These are phyloP conservation scores for Dasysyrphus tricinctus DNA, from an alignment of 2,888 invertebrate genomes.

Conservation along the genomic window DNA sequence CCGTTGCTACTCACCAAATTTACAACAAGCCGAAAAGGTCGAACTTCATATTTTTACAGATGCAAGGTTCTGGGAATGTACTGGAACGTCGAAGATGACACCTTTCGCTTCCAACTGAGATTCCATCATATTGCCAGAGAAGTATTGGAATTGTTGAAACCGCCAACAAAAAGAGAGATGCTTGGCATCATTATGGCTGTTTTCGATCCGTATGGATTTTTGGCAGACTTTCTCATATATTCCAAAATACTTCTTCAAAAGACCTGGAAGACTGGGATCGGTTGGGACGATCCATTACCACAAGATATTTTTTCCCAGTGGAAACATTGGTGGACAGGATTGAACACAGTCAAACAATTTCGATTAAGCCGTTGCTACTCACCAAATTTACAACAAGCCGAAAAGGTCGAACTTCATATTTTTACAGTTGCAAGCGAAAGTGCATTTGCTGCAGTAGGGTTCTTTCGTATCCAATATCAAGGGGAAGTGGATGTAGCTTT, in stretches of 20 bases:
- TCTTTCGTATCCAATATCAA: background rate
- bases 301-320: slow-evolving; percentile 19
- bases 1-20: slow-evolving; percentile 1
- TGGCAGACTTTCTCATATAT: slow-evolving; percentile 53
- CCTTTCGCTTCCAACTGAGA: slow-evolving; percentile 33
- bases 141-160: slow-evolving; percentile 28
- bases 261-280: slow-evolving; percentile 30
- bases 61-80: slow-evolving; percentile 74
- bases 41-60: slow-evolving; percentile 47
- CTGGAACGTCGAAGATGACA: slow-evolving; percentile 71
- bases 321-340: slow-evolving; percentile 33
- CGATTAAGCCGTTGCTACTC: background rate
- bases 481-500: background rate
- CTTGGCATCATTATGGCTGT: slow-evolving; percentile 71
- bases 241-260: slow-evolving; percentile 47
- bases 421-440: background rate
- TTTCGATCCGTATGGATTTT: slow-evolving; percentile 77
- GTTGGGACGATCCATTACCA: slow-evolving; percentile 60
- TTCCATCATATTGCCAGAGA: slow-evolving; percentile 51
- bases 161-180: slow-evolving; percentile 74
- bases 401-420: slow-evolving; percentile 45
- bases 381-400: background rate
- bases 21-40: background rate
- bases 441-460: slow-evolving; percentile 43
- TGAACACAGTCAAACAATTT: background rate